Evolutionary conservation across 2,888 invertebrate genomes (phyloP), one percentile per base, ranked within the genome.

Genomic region (Ormyrus pomaceus): DNA sequence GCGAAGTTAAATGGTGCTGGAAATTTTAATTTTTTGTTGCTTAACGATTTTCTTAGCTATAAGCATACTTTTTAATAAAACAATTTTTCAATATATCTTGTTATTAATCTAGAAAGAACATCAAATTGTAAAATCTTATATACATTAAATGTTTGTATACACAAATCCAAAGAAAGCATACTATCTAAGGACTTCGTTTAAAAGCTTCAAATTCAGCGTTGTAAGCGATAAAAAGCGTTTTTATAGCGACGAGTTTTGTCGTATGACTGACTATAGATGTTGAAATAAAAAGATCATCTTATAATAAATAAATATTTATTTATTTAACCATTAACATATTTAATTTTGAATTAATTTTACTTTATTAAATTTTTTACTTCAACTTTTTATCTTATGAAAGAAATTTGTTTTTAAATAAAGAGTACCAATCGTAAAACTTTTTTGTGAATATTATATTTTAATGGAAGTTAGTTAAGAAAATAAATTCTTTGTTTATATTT

Each of bases 1-100:
- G 13, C 10, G 61, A 69, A 46, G 53, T 76, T 73, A 64, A 13
- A 65, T 77, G 79, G 77, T 81, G 78, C 75, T 78, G 75, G 66
- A 75, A 34, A 68, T 62, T 55, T 75, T 70, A 53, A 9, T 69
- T 71, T 10, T 72, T 62, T 64, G 62, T 46, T 65, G 53, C 58
- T 76, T 75, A 34, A 68, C 13, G 56, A 55, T 69, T 70, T 68
- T 73, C 51, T 59, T 72, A 50, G 53, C 10, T 6, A 65, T 71
- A n/a, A 59, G 10, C 48, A 62, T 50, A 56, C 19, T 65, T 53
- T 78, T 50, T 56, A 19, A 11, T 61, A 48, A 66, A 69, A 6
- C 45, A 9, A 59, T 13, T 62, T 55, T 2, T 66, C 13, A 51
- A 51, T 68, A 50, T 65, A 58, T 13, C 45, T 10, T 2, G 3